These are phyloP conservation scores for Jordanella pulchra DNA, from an alignment of 2,797 vertebrate genomes.

Conservation along the genomic window DNA sequence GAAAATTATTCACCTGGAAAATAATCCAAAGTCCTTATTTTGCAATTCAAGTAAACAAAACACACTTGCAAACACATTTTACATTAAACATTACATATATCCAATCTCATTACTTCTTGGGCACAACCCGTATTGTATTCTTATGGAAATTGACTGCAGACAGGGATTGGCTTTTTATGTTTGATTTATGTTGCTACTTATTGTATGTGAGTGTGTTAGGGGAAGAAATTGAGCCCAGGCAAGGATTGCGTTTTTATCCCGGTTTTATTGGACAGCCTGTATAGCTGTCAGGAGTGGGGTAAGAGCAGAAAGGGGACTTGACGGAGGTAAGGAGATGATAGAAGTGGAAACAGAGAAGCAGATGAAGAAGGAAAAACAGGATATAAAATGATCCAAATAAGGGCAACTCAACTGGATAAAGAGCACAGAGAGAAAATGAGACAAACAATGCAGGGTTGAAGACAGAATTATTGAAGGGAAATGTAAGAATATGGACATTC, in stretches of 20 bases:
- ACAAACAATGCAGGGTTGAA: not conserved
- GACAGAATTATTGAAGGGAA: not conserved
- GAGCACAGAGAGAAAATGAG: not conserved
- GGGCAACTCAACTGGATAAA: slow-evolving; percentile 11
- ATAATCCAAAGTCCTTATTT: slow-evolving; percentile 34
- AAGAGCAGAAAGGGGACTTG: slow-evolving; percentile 19
- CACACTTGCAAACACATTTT: slow-evolving; percentile 29
- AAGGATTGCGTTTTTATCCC: slow-evolving; percentile 74
- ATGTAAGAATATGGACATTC: slow-evolving; percentile 7
- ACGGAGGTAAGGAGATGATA: slow-evolving; percentile 5
- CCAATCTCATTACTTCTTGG: slow-evolving; percentile 47
- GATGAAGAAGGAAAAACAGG: slow-evolving; percentile 3
- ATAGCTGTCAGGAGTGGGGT: slow-evolving; percentile 58
- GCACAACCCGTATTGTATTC: slow-evolving; percentile 60
- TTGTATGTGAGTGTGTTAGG: slow-evolving; percentile 23
- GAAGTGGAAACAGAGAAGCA: not conserved
- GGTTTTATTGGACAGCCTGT: slow-evolving; percentile 75
- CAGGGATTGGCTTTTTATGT: slow-evolving; percentile 68
- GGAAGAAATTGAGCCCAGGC: slow-evolving; percentile 57
- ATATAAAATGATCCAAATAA: slow-evolving; percentile 9
- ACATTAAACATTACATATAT: slow-evolving; percentile 52
- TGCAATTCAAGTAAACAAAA: slow-evolving; percentile 41
- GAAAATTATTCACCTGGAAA: slow-evolving; percentile 24
- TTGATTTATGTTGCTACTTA: slow-evolving; percentile 59
- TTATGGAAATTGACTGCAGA: slow-evolving; percentile 80